A percentile compares a stretch with the other conserved stretches of the same genome.
phyloP scores from a whole-genome alignment of 2,113 vertebrate species.

The Sapayoa aenigma region DNA sequence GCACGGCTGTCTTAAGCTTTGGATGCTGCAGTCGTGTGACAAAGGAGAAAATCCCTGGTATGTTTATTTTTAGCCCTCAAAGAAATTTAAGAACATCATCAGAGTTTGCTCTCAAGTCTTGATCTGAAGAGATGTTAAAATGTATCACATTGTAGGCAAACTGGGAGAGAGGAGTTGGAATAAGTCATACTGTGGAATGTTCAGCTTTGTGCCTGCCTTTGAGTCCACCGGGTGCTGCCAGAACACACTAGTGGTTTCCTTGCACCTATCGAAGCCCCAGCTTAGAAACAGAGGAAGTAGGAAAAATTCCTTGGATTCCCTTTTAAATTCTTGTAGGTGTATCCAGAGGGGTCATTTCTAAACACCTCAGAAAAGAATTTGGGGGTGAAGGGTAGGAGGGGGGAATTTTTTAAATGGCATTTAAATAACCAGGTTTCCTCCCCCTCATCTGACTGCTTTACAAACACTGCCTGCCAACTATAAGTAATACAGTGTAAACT shows the following conservation, averaged over 20 bases:
- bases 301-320: conserved; percentile 8
- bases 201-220: not conserved
- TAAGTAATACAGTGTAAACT: conserved; percentile 48
- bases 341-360: not conserved
- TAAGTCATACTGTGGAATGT: not conserved
- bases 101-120: not conserved
- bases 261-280: not conserved
- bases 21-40: not conserved
- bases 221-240: not conserved
- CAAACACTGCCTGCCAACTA: conserved; percentile 12
- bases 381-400: not conserved
- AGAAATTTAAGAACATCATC: not conserved
- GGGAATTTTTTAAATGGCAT: not conserved
- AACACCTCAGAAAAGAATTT: not conserved
- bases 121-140: not conserved
- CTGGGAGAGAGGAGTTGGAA: not conserved
- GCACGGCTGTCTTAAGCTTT: not conserved
- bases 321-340: not conserved
- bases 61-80: not conserved
- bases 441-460: conserved; percentile 17
- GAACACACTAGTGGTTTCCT: not conserved
- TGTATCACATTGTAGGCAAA: not conserved
- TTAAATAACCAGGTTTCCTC: conserved; percentile 35
- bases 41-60: not conserved
- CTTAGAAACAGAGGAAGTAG: not conserved